A percentile compares a stretch with the other conserved stretches of the same genome.
phyloP scores from a whole-genome alignment of 2,888 invertebrate genomes.

The Andrena praecox region DNA sequence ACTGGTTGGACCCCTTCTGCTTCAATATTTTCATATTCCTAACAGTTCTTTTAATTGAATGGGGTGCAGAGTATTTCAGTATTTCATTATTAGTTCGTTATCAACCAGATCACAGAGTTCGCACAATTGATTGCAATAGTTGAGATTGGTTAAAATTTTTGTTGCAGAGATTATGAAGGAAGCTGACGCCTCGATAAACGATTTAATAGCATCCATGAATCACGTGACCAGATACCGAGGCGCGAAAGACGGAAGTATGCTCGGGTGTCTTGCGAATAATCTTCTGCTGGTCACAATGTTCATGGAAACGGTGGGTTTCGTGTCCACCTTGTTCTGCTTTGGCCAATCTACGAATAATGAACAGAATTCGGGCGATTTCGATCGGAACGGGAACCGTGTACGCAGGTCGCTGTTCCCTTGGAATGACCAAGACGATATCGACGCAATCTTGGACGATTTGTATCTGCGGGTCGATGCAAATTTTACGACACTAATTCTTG shows the following conservation, averaged over 20 bases:
- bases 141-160: constrained; percentile 16
- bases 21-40: neutral
- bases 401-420: constrained; percentile 12
- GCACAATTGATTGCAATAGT: too few species aligned
- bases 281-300: constrained; percentile 73
- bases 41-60: too few species aligned
- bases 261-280: constrained; percentile 71
- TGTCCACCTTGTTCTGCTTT: constrained; percentile 59
- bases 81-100: too few species aligned
- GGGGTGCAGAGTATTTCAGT: too few species aligned
- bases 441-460: neutral
- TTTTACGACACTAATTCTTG: neutral
- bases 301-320: constrained; percentile 68
- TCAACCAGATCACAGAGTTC: too few species aligned
- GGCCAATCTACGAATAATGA: constrained; percentile 21
- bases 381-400: neutral
- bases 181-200: constrained; percentile 50
- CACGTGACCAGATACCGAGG: constrained; percentile 41
- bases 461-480: neutral
- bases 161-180: constrained; percentile 42
- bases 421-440: neutral
- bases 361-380: neutral
- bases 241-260: constrained; percentile 50
- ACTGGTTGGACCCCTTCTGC: constrained; percentile 7
- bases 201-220: constrained; percentile 68